A percentile compares a stretch with the other conserved stretches of the same genome.
Evolutionary conservation across 2,888 invertebrate genomes (phyloP).

Genomic region (Sarcophaga rosellei): DNA sequence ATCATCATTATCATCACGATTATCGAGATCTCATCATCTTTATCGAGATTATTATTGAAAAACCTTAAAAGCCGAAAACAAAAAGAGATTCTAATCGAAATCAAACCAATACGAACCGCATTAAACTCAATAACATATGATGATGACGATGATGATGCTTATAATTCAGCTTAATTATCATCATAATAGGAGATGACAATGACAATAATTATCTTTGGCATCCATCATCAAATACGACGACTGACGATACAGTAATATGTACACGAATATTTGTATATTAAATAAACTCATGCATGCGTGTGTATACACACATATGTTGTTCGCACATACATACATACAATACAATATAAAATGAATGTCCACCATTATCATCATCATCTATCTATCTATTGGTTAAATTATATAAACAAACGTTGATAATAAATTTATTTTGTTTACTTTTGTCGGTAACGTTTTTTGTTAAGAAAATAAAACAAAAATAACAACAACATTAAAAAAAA

Average conservation of each 20-base stretch:
- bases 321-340: too few species aligned
- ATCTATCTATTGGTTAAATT: too few species aligned
- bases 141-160: not conserved
- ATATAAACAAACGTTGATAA: not conserved
- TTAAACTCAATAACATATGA: not conserved
- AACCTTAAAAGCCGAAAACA: constrained; percentile 28
- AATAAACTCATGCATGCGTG: not conserved
- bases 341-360: constrained; percentile 3
- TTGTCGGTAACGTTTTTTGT: constrained; percentile 19
- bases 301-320: too few species aligned
- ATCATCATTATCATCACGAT: constrained; percentile 15
- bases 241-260: not conserved
- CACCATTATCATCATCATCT: too few species aligned
- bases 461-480: not conserved
- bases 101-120: not conserved
- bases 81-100: not conserved
- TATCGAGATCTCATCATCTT: constrained; percentile 16
- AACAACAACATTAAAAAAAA: constrained; percentile 3
- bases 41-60: constrained; percentile 15
- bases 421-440: constrained; percentile 14
- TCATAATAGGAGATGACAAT: constrained; percentile 24
- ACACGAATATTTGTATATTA: not conserved
- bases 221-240: not conserved
- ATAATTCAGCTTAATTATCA: constrained; percentile 5
- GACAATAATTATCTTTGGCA: constrained; percentile 8